Base-by-base conservation (phyloP, 2,797 vertebrate species). In the Myripristis jacobus region DNA sequence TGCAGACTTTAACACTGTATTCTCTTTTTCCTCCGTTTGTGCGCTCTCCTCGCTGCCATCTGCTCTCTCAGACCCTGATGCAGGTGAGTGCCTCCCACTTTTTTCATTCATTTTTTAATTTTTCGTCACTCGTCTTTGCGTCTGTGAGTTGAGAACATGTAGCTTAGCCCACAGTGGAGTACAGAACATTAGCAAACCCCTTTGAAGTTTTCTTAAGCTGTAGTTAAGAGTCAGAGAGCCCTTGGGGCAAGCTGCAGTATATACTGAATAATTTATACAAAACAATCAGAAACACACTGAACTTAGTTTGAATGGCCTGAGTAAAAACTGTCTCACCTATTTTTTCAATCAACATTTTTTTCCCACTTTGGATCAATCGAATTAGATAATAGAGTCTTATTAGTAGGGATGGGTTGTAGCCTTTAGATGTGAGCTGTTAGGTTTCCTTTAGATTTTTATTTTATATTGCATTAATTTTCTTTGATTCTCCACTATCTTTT, bases 51-150 rank as follows among this genome's bases (percentile, higher is more conserved):
- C 51, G 63, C 47, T 70, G 2, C 48, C 74, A 4, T 58, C 73
- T 58, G 51, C 62, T 25, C 50, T 22, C 74, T 16, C 93, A 98
- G 97, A 98, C 97, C 0, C 95, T 98, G 58, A 84, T 98, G 87
- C 96, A 98, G 95, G 97, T 98, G 88, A 96, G 96, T 93, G 3
- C 52, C 36, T 27, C 41, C 24, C 31, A 1, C 66, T 83, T 53
- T 7, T 79, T 74, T 13, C 24, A 3, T 52, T 24, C 2, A 46
- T 65, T 18, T 72, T 70, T 55, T 29, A 0, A 3, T 70, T 68
- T 41, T 52, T 19, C 22, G 50, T 62, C n/a, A 57, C 58, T 15
- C 29, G 10, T 48, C 31, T 74, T 44, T 68, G 63, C 21, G 53
- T 48, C 19, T 1, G 51, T 24, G 29, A 21, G 46, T 6, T 7